These are phyloP conservation scores for Acronicta psi DNA, from an alignment of 2,888 invertebrate genomes.

Conservation along the genomic window DNA sequence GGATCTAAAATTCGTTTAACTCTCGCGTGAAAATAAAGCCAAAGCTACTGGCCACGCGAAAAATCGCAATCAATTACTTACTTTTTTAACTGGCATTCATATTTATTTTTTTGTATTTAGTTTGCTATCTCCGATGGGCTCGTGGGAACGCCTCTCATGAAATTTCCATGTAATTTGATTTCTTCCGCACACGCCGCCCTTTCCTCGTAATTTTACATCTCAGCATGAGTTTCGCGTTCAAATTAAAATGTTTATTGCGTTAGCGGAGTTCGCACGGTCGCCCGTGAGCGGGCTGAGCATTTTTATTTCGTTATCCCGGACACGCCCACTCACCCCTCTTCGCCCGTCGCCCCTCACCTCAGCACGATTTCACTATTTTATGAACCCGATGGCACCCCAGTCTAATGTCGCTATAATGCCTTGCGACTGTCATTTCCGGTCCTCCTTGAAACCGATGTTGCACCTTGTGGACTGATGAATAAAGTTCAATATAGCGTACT, in stretches of 20 bases:
- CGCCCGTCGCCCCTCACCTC: conserved; percentile 62
- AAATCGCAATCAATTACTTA: conserved; percentile 14
- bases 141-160: conserved; percentile 65
- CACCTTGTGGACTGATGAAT: conserved; percentile 62
- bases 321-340: conserved; percentile 65
- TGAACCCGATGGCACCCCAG: conserved; percentile 79
- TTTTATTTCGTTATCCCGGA: conserved; percentile 85
- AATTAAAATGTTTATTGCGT: conserved; percentile 89
- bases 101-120: conserved; percentile 43
- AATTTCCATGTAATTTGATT: conserved; percentile 83
- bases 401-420: conserved; percentile 83
- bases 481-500: conserved; percentile 67
- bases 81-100: conserved; percentile 12
- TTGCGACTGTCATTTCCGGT: conserved; percentile 82
- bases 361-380: conserved; percentile 79
- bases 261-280: conserved; percentile 86
- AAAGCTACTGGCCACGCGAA: neutral
- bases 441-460: conserved; percentile 47
- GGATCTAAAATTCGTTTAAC: too few species aligned
- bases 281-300: conserved; percentile 76
- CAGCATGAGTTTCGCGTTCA: conserved; percentile 87
- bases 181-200: conserved; percentile 77
- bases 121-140: conserved; percentile 43
- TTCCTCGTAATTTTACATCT: conserved; percentile 84
- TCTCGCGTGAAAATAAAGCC: too few species aligned